These are phyloP conservation scores for Mionectes macconnelli DNA, from an alignment of 2,113 vertebrate species.

Conservation along the genomic window DNA sequence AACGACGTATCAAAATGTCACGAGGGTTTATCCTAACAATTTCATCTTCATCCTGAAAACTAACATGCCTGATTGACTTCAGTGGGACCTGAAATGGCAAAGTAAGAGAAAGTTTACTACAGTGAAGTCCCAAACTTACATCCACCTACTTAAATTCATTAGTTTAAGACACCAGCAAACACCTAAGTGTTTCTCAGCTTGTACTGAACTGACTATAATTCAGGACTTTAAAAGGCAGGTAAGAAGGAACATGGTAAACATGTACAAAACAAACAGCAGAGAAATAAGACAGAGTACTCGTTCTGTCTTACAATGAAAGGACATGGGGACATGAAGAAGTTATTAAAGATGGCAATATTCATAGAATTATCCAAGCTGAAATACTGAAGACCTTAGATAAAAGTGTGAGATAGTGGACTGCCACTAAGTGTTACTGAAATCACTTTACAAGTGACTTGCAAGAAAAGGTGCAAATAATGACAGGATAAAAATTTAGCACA, in stretches of 20 bases:
- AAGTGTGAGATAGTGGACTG: background rate
- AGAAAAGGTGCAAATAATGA: background rate
- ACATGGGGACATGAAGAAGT: background rate
- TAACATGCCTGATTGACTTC: constrained; percentile 90
- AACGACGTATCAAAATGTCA: constrained; percentile 93
- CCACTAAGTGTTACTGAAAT: background rate
- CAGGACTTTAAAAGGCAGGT: background rate
- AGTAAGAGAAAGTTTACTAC: background rate
- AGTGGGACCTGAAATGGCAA: constrained; percentile 78
- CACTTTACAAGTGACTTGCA: background rate
- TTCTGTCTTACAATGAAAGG: background rate
- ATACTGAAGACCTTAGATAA: background rate
- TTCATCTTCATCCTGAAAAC: constrained; percentile 97
- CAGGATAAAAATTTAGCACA: background rate
- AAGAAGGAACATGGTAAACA: background rate
- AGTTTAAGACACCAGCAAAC: background rate
- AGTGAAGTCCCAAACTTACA: background rate
- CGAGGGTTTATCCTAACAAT: constrained; percentile 98
- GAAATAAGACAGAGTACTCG: background rate
- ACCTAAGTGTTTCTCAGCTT: background rate
- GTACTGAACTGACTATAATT: background rate
- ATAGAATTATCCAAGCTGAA: background rate
- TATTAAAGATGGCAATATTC: background rate
- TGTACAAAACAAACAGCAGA: background rate
- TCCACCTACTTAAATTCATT: background rate